Conservation (phyloP, 2,113 vertebrate species). For the Percopsis transmontana region DNA sequence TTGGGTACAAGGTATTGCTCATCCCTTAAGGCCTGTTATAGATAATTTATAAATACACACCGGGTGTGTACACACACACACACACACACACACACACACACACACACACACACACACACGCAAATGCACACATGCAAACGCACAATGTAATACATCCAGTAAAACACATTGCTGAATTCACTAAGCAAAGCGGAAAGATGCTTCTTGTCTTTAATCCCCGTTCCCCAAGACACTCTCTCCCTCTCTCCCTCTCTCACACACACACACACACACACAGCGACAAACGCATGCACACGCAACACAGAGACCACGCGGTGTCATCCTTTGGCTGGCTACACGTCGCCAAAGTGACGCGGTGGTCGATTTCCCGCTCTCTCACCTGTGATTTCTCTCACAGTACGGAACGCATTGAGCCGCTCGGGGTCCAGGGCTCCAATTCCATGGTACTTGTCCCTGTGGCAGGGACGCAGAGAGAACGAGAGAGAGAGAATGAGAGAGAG, state of each 20-base stretch:
- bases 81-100: slow-evolving; percentile 1
- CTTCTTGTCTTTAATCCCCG: background rate
- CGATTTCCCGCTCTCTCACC: slow-evolving; percentile 76
- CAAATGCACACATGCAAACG: slow-evolving; percentile 2
- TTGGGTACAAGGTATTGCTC: slow-evolving; percentile 63
- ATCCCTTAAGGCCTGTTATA: slow-evolving; percentile 64
- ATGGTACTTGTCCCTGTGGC: slow-evolving; percentile 91
- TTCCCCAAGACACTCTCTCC: background rate
- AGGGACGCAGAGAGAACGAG: background rate
- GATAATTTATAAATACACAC: slow-evolving; percentile 62
- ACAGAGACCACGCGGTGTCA: background rate
- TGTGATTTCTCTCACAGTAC: slow-evolving; percentile 96
- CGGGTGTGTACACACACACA: slow-evolving; percentile 7
- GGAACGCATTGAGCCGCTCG: slow-evolving; percentile 90
- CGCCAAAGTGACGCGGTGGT: slow-evolving; percentile 27
- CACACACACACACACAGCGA: background rate
- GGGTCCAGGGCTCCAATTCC: slow-evolving; percentile 92
- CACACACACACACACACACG: background rate
- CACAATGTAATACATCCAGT: slow-evolving; percentile 11
- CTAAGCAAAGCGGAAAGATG: slow-evolving; percentile 10
- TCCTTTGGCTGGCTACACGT: slow-evolving; percentile 6
- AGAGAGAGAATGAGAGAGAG: background rate
- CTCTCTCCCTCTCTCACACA: slow-evolving; percentile 5
- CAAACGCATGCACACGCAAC: background rate
- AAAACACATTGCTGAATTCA: slow-evolving; percentile 24